Percentiles rank a stretch among this genome's conserved stretches.
Evolutionary conservation across 2,797 vertebrate genomes (phyloP).

Genomic region (Pangasius larnaudii): DNA sequence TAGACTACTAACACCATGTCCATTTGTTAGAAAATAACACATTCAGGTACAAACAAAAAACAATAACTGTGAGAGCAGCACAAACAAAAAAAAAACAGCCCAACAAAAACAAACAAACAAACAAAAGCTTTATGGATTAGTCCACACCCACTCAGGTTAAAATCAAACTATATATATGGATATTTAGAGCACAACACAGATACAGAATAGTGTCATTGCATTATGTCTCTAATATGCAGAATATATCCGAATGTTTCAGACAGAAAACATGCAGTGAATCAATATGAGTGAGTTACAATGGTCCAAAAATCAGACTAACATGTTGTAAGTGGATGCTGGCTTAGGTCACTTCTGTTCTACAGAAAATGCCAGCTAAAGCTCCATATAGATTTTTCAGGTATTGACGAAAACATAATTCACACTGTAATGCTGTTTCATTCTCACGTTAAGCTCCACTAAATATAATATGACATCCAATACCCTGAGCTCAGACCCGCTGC

Average conservation of each 20-base stretch:
- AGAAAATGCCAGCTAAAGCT: neutral
- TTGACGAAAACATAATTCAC: slow-evolving; percentile 68
- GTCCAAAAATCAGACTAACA: neutral
- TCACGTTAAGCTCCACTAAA: slow-evolving; percentile 71
- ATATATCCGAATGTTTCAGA: neutral
- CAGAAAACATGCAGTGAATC: neutral
- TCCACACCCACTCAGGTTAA: neutral
- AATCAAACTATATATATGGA: neutral
- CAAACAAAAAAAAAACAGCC: neutral
- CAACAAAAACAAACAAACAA: neutral
- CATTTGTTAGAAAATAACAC: neutral
- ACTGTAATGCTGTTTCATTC: slow-evolving; percentile 75
- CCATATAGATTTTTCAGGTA: slow-evolving; percentile 50
- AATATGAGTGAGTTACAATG: no score
- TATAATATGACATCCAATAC: slow-evolving; percentile 43
- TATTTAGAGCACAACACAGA: neutral
- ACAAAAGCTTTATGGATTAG: neutral
- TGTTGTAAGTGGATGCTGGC: neutral
- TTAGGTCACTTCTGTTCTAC: neutral
- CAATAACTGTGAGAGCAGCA: neutral
- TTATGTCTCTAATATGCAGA: neutral
- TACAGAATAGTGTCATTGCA: neutral
- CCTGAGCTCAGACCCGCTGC: slow-evolving; percentile 25
- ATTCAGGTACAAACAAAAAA: neutral
- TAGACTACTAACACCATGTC: neutral